Percentiles rank a stretch among this genome's conserved stretches.
Conservation (phyloP, 2,888 invertebrate species). For the Ctena decussata region DNA sequence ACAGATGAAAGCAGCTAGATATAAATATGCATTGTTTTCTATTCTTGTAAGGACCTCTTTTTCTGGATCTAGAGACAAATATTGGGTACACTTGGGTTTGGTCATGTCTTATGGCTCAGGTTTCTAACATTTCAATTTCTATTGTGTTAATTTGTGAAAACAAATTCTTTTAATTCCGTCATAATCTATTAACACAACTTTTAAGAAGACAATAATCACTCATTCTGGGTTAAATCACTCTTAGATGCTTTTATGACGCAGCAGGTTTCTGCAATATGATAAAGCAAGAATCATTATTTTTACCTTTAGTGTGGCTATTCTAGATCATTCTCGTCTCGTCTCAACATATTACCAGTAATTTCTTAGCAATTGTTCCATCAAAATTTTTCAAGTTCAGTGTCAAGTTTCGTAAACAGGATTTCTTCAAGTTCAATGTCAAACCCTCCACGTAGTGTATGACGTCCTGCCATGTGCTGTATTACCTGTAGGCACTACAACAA, state of each 20-base stretch:
- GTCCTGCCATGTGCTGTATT: slow-evolving; percentile 4
- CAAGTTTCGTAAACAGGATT: background rate
- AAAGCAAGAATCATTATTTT: background rate
- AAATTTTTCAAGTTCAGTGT: background rate
- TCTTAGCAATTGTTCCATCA: background rate
- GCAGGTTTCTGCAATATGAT: background rate
- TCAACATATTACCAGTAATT: background rate
- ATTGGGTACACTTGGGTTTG: no score
- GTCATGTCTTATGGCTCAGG: no score
- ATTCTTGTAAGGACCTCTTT: no score
- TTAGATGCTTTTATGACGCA: background rate
- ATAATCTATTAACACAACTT: no score
- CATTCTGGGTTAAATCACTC: background rate
- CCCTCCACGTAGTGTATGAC: background rate
- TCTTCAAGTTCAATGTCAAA: background rate
- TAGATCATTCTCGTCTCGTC: background rate
- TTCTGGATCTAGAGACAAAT: no score
- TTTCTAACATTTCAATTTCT: no score
- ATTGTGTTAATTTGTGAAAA: no score
- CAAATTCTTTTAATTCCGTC: no score
- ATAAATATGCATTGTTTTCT: no score
- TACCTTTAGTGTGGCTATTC: background rate
- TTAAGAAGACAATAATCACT: background rate
- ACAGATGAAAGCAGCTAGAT: no score
- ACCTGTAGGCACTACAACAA: no score